These are phyloP conservation scores for Selenia dentaria DNA, from an alignment of 2,888 invertebrate species.

Conservation along the genomic window DNA sequence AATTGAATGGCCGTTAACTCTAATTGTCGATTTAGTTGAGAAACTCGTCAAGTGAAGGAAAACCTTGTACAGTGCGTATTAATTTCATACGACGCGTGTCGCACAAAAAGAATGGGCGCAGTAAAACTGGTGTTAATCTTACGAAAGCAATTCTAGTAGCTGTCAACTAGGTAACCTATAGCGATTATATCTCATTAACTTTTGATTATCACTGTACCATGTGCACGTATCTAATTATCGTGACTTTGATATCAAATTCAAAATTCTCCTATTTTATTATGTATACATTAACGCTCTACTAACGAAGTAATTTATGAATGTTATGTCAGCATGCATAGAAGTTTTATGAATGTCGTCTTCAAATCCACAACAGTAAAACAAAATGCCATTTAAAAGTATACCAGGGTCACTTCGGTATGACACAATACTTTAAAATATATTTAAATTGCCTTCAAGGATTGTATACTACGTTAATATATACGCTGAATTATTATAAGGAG, in stretches of 20 bases:
- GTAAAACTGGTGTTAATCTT: background rate
- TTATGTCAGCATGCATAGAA: no score
- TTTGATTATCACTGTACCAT: no score
- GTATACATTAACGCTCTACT: no score
- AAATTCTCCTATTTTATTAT: no score
- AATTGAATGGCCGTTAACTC: conserved; percentile 5
- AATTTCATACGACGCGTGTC: conserved; percentile 8
- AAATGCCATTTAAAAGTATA: background rate
- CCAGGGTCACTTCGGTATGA: background rate
- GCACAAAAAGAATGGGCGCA: conserved; percentile 4
- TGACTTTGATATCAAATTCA: no score
- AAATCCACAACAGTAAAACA: background rate
- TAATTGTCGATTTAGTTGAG: conserved; percentile 10
- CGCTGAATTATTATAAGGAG: no score
- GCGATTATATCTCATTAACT: background rate
- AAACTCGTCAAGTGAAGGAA: conserved; percentile 2
- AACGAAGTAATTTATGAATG: no score
- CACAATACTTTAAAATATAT: background rate
- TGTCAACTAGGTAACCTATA: background rate
- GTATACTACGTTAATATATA: no score
- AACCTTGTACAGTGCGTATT: conserved; percentile 11
- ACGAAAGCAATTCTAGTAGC: conserved; percentile 14
- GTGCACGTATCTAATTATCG: no score
- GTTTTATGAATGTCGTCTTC: background rate
- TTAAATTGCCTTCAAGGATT: no score